Conservation (phyloP, 2,888 invertebrate species). For the Apodemia hepburni region DNA sequence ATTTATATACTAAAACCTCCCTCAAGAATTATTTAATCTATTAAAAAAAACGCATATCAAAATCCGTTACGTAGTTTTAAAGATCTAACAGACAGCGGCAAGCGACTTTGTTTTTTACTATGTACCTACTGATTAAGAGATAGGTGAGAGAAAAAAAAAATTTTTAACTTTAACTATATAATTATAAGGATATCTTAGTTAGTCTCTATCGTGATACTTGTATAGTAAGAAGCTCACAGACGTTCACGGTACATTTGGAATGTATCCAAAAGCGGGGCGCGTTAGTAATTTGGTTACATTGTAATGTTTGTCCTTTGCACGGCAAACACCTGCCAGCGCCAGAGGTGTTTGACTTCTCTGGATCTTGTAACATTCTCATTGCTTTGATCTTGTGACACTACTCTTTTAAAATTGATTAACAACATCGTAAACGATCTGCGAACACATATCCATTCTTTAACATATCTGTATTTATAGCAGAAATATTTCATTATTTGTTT, state of each 20-base stretch:
- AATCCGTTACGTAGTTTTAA: no score
- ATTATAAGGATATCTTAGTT: neutral
- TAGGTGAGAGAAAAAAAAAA: no score
- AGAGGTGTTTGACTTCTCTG: constrained; percentile 45
- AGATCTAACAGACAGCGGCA: no score
- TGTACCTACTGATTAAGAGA: no score
- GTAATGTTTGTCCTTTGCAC: constrained; percentile 45
- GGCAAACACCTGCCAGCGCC: constrained; percentile 50
- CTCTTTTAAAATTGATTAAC: constrained; percentile 1
- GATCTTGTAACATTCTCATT: constrained; percentile 29
- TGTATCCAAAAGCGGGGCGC: neutral
- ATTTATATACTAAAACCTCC: no score
- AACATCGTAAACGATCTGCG: neutral
- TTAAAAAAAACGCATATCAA: no score
- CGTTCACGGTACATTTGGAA: neutral
- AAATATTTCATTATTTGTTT: no score
- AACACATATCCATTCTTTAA: constrained; percentile 51
- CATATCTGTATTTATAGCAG: neutral
- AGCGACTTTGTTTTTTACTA: no score
- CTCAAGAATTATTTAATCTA: no score
- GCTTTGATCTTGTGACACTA: neutral
- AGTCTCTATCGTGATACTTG: neutral
- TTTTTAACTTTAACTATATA: no score
- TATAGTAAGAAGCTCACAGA: neutral
- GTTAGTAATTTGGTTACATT: constrained; percentile 40